A percentile compares a stretch with the other conserved stretches of the same genome.
Conservation (phyloP, 1,140 invertebrate species). For the Drosophila orosa region DNA sequence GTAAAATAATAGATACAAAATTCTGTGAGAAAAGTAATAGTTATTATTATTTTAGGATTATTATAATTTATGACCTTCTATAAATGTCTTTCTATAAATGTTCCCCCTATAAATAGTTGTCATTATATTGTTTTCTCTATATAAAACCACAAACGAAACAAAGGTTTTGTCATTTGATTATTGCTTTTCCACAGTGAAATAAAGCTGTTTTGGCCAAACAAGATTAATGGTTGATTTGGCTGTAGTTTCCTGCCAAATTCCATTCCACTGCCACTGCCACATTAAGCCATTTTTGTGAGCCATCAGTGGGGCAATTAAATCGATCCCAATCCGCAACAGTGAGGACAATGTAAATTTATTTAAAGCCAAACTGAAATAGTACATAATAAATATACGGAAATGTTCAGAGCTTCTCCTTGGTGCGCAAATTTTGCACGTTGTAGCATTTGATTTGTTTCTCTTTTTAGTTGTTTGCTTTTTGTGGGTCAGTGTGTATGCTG, state of each 20-base stretch:
- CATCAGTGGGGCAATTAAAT: slow-evolving; percentile 36
- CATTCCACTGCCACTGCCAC: slow-evolving; percentile 7
- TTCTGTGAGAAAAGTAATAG: no score
- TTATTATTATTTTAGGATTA: no score
- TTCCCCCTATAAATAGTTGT: neutral
- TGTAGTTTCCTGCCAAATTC: slow-evolving; percentile 15
- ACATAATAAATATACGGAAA: slow-evolving; percentile 23
- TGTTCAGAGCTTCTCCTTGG: slow-evolving; percentile 22
- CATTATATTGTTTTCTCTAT: neutral
- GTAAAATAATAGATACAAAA: neutral
- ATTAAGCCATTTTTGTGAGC: slow-evolving; percentile 8
- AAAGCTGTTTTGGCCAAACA: slow-evolving; percentile 23
- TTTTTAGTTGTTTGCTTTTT: slow-evolving; percentile 31
- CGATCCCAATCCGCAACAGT: slow-evolving; percentile 4
- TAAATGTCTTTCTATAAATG: no score
- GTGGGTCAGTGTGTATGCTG: slow-evolving; percentile 23
- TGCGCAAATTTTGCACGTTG: slow-evolving; percentile 46
- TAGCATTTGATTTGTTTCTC: slow-evolving; percentile 38
- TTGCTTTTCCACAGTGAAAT: slow-evolving; percentile 7
- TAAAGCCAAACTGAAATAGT: slow-evolving; percentile 29
- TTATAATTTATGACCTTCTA: no score
- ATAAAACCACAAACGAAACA: neutral
- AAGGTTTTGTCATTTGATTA: slow-evolving; percentile 11
- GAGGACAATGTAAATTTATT: slow-evolving; percentile 24
- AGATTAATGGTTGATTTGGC: slow-evolving; percentile 47